Base-by-base conservation (phyloP, 2,113 vertebrate genomes). In the Corythoichthys intestinalis region DNA sequence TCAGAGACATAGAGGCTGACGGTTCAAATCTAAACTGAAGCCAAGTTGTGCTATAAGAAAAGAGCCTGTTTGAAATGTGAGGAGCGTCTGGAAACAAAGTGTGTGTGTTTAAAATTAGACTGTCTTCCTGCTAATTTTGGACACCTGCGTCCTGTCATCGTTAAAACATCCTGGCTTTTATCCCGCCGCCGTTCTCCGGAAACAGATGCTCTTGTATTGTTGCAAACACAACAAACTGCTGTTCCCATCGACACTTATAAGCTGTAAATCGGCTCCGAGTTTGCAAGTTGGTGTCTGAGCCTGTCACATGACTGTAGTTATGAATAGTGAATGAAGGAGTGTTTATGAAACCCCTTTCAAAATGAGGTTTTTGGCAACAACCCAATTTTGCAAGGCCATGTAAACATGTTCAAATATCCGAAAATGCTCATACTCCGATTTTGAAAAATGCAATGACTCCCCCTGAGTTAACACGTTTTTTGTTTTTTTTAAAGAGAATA, bases 61-160 rank as follows among this genome's bases (percentile, higher is more conserved):
- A 6, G 15, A 46, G 46, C 28, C 20, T 20, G 58, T 72, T 72
- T 63, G 34, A 69, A 66, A 71, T 62, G 54, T 54, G 66, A 78
- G 28, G 56, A 28, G 52, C 38, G 44, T 77, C 59, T 71, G 73
- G 68, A 79, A 78, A 76, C 63, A 59, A 71, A 52, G 58, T 54
- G 52, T 34, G 56, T 15, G 61, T 15, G 64, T 75, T 78, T 84
- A 80, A 85, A 87, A 78, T 86, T 73, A 89, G 80, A 76, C 75
- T 65, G 56, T 64, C 76, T 83, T 89, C 87, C 84, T 83, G 74
- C 75, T 83, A 63, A 80, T 78, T 84, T 77, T 75, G 66, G 72
- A 79, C 87, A 88, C 83, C 83, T 90, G 88, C 81, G 81, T 88
- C 90, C 88, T 86, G 84, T 77, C 84, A 87, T 83, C 80, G 85